phyloP scores from a whole-genome alignment of 2,888 invertebrate species.

The Blastobasis lacticolella region DNA sequence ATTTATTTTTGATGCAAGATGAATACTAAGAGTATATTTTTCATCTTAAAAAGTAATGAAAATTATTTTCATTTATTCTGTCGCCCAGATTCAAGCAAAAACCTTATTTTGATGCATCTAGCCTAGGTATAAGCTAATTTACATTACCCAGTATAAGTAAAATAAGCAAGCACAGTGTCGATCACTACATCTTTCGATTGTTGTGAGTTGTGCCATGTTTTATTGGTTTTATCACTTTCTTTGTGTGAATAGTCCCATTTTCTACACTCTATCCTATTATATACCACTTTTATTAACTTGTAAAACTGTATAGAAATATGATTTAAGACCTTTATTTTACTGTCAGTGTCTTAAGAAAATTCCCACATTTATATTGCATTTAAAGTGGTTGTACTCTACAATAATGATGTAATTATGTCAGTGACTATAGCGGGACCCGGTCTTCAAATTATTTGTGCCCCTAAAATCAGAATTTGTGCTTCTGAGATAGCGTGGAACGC shows the following conservation, averaged over 20 bases:
- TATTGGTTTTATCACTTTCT: slow-evolving; percentile 54
- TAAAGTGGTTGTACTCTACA: slow-evolving; percentile 20
- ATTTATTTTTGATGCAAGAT: too few species aligned
- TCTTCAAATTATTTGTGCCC: too few species aligned
- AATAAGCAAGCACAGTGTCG: slow-evolving; percentile 5
- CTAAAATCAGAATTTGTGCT: too few species aligned
- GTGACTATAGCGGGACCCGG: too few species aligned
- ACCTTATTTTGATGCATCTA: slow-evolving; percentile 5
- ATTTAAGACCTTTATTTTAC: too few species aligned
- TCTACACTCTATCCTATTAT: slow-evolving; percentile 68
- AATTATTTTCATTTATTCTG: too few species aligned
- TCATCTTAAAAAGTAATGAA: too few species aligned
- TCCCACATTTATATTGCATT: slow-evolving; percentile 29
- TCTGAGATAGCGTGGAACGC: too few species aligned
- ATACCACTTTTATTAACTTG: slow-evolving; percentile 6
- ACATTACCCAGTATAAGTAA: background rate
- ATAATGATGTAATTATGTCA: too few species aligned
- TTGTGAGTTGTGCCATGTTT: slow-evolving; percentile 32
- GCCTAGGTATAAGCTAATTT: slow-evolving; percentile 3
- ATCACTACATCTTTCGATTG: slow-evolving; percentile 8
- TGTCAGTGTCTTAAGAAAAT: slow-evolving; percentile 1
- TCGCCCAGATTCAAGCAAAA: too few species aligned
- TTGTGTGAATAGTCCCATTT: slow-evolving; percentile 49
- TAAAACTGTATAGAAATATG: too few species aligned
- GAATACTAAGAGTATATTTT: too few species aligned